Base-by-base conservation (phyloP, 1,140 invertebrate species). In the Sarcophaga peregrina region DNA sequence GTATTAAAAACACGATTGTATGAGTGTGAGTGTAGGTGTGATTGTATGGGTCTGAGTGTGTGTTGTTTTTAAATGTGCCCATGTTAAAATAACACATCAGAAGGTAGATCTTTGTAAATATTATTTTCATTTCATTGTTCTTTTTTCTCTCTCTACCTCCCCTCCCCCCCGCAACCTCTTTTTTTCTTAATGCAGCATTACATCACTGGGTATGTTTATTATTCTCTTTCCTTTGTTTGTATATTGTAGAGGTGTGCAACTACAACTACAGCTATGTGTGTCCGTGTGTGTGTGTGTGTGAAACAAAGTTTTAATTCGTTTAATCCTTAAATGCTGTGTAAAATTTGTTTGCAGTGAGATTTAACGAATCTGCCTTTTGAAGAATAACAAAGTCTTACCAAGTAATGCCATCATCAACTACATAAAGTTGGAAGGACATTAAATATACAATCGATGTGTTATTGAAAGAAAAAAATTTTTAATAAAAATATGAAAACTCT, bases 251-350 rank as follows among this genome's bases (percentile, higher is more conserved):
- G 25, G 25, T 4, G 25, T 4, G 1, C 25, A 2, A 4, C 25
- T 37, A 4, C 4, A 37, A n/a, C n/a, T n/a, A n/a, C n/a, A n/a
- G n/a, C n/a, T n/a, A n/a, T n/a, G n/a, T n/a, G n/a, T n/a, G n/a
- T n/a, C 25, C 4, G 25, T 37, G 25, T 37, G 4, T 37, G 25
- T 37, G 25, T 37, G 25, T 37, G 25, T 37, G 25, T 2, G 25
- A 37, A 4, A 37, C 25, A 37, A 37, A 2, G 25, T 72, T 17
- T 72, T 78, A 78, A 78, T 52, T 78, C 75, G 25, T 50, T 78
- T 78, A 78, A 78, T 78, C 75, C 75, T 78, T 78, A 78, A 78
- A 78, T 78, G 50, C 75, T 52, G 75, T 78, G 47, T 78, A 78
- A 68, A 50, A 50, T 1, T n/a, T 78, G 46, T 78, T 78, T 78